Conservation (phyloP, 2,888 invertebrate genomes). For the Pycnomerus fuliginosus region DNA sequence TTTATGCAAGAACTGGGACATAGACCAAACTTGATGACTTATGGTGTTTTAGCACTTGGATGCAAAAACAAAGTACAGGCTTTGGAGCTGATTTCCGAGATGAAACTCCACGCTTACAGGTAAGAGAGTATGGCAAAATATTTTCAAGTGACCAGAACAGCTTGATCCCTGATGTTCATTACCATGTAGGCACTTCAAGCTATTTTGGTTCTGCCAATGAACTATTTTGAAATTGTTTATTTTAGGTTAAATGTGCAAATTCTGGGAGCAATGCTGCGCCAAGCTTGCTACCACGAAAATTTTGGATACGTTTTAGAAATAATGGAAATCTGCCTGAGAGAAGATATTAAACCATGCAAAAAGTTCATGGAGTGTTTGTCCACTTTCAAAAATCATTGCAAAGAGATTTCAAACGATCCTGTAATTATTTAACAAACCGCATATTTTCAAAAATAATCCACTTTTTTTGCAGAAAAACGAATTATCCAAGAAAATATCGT, state of each 20-base stretch:
- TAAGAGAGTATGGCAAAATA: no score
- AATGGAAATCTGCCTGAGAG: conserved; percentile 63
- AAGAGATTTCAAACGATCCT: conserved; percentile 55
- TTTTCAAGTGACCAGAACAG: no score
- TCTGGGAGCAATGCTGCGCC: conserved; percentile 69
- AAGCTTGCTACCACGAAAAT: conserved; percentile 61
- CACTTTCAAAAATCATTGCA: conserved; percentile 61
- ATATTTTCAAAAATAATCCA: neutral
- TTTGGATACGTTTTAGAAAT: conserved; percentile 70
- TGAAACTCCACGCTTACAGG: conserved; percentile 68
- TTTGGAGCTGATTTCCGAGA: conserved; percentile 65
- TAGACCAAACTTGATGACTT: conserved; percentile 76
- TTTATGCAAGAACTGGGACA: conserved; percentile 59
- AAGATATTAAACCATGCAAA: conserved; percentile 63
- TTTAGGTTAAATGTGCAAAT: conserved; percentile 73
- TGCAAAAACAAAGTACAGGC: conserved; percentile 68
- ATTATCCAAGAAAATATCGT: conserved; percentile 3
- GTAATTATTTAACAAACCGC: conserved; percentile 44
- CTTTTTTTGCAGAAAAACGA: conserved; percentile 11
- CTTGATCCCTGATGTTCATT: no score
- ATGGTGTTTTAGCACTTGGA: conserved; percentile 79
- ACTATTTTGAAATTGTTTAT: no score
- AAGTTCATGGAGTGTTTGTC: conserved; percentile 64
- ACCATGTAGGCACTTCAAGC: no score
- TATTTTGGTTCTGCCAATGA: no score